phyloP scores from a whole-genome alignment of 2,113 vertebrate species.

The Chaetura pelagica region DNA sequence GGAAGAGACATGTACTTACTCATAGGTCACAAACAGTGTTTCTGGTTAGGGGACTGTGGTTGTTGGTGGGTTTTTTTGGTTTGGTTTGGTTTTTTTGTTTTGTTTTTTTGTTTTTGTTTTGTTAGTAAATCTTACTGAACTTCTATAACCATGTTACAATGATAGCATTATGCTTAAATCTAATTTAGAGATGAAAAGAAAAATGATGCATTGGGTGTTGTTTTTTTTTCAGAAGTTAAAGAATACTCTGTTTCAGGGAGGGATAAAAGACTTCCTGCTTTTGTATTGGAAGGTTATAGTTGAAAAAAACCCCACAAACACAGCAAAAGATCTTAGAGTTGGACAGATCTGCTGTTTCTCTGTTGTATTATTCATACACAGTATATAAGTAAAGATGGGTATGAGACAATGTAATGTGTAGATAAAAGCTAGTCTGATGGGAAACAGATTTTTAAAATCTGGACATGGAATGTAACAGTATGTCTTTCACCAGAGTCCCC shows the following conservation, averaged over 20 bases:
- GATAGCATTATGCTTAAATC: neutral
- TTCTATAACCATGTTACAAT: accelerated
- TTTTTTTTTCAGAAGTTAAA: neutral
- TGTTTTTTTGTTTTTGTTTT: neutral
- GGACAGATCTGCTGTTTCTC: neutral
- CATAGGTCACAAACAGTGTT: neutral
- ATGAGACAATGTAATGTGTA: neutral
- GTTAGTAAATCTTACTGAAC: neutral
- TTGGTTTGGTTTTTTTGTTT: neutral
- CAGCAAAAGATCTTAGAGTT: neutral
- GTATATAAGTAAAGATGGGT: neutral
- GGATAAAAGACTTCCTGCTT: neutral
- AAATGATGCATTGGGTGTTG: accelerated
- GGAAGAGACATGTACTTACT: neutral
- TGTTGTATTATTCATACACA: neutral
- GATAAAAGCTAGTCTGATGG: neutral
- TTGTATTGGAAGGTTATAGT: neutral
- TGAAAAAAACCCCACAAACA: neutral
- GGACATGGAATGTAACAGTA: neutral
- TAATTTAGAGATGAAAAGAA: neutral
- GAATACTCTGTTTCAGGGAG: accelerated
- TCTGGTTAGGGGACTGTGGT: neutral
- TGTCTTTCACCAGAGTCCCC: neutral
- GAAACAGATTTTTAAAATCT: slow-evolving; percentile 19
- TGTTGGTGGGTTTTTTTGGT: neutral